Conservation (phyloP, 2,113 vertebrate species). For the Irena cyanogastra region DNA sequence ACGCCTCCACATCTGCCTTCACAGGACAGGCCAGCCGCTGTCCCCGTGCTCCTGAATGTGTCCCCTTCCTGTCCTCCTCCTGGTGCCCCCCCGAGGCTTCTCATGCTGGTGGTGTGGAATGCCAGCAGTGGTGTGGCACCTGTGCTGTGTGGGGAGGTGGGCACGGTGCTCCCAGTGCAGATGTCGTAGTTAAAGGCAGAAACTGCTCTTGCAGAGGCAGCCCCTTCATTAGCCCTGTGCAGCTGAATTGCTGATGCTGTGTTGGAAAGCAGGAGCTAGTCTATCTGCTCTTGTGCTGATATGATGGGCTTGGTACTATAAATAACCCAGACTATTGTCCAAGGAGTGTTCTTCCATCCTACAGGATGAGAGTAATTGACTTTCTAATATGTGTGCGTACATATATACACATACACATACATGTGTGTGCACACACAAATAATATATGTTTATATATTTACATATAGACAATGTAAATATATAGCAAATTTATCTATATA, state of each 20-base stretch:
- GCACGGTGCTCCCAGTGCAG: rapidly evolving
- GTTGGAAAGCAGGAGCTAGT: background rate
- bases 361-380: background rate
- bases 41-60: rapidly evolving
- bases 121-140: background rate
- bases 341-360: background rate
- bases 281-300: background rate
- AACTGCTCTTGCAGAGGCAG: background rate
- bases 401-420: rapidly evolving
- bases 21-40: background rate
- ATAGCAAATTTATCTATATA: background rate
- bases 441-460: background rate
- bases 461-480: background rate
- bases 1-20: background rate
- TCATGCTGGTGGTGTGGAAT: background rate
- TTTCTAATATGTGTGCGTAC: background rate
- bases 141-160: background rate
- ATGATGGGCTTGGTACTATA: background rate
- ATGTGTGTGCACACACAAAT: background rate
- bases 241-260: background rate
- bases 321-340: background rate
- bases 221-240: background rate
- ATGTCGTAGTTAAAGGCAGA: background rate
- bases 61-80: background rate
- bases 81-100: background rate